Evolutionary conservation across 2,888 invertebrate genomes (phyloP).

Genomic region (Plebejus anna): DNA sequence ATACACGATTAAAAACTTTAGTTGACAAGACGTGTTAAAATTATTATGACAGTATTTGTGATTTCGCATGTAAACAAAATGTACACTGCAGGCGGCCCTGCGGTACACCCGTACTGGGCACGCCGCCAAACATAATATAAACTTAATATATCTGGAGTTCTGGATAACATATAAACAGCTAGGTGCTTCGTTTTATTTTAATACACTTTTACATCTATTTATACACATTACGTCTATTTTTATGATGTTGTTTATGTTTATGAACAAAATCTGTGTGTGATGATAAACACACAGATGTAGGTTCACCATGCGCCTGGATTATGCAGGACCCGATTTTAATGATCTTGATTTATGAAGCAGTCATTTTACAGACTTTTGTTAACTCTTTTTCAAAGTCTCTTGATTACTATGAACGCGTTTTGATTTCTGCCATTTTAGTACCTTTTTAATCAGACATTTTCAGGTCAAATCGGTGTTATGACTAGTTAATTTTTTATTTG

Average conservation of each 20-base stretch:
- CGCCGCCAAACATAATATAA: conserved; percentile 3
- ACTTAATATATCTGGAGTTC: conserved; percentile 17
- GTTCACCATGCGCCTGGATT: background rate
- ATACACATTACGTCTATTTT: background rate
- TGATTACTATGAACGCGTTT: background rate
- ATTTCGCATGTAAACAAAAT: background rate
- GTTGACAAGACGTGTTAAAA: no score
- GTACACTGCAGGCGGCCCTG: background rate
- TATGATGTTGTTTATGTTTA: conserved; percentile 3
- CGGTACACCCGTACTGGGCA: background rate
- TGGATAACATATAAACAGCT: conserved; percentile 12
- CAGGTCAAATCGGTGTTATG: background rate
- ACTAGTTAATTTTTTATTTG: background rate
- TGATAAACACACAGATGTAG: background rate
- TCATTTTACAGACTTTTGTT: background rate
- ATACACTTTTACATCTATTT: background rate
- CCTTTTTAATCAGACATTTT: no score
- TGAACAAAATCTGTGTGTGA: background rate
- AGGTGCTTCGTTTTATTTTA: conserved; percentile 1
- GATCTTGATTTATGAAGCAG: background rate
- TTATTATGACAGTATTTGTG: background rate
- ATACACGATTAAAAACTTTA: no score
- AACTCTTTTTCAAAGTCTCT: background rate
- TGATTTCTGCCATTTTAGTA: no score
- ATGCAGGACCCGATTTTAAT: background rate